These are phyloP conservation scores for Polyergus mexicanus DNA, from an alignment of 1,140 invertebrate genomes.

Conservation along the genomic window DNA sequence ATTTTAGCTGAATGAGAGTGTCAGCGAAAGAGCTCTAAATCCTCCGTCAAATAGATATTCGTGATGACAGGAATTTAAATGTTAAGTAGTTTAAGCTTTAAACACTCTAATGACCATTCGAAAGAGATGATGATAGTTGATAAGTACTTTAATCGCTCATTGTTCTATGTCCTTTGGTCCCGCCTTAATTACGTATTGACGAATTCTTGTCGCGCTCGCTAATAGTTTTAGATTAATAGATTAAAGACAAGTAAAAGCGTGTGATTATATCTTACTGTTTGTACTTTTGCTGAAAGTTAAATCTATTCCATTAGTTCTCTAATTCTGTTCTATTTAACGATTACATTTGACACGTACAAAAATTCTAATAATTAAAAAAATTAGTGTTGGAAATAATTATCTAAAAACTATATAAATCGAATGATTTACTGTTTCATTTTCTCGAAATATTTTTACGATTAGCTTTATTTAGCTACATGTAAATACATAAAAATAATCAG, in stretches of 20 bases:
- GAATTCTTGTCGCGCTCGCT: slow-evolving; percentile 43
- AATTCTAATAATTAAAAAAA: not conserved
- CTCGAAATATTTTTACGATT: not conserved
- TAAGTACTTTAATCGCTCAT: slow-evolving; percentile 54
- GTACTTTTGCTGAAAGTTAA: slow-evolving; percentile 22
- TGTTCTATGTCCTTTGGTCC: slow-evolving; percentile 7
- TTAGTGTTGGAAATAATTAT: not conserved
- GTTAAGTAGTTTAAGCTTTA: slow-evolving; percentile 42
- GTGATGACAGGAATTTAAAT: slow-evolving; percentile 39
- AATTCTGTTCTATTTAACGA: not conserved
- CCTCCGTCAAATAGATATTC: slow-evolving; percentile 37
- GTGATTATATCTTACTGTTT: slow-evolving; percentile 25
- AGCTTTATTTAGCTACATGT: not conserved
- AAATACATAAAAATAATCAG: no score
- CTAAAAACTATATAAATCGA: not conserved
- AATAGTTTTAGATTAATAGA: slow-evolving; percentile 13
- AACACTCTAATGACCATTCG: slow-evolving; percentile 42
- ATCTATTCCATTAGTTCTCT: not conserved
- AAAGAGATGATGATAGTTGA: slow-evolving; percentile 40
- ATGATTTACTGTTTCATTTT: not conserved
- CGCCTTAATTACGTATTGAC: slow-evolving; percentile 39
- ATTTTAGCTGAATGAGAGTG: slow-evolving; percentile 12
- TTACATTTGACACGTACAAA: not conserved
- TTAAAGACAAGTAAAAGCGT: slow-evolving; percentile 39
- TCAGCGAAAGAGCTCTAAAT: not conserved